Base-by-base conservation (phyloP, 2,113 vertebrate genomes). In the Danio rerio region DNA sequence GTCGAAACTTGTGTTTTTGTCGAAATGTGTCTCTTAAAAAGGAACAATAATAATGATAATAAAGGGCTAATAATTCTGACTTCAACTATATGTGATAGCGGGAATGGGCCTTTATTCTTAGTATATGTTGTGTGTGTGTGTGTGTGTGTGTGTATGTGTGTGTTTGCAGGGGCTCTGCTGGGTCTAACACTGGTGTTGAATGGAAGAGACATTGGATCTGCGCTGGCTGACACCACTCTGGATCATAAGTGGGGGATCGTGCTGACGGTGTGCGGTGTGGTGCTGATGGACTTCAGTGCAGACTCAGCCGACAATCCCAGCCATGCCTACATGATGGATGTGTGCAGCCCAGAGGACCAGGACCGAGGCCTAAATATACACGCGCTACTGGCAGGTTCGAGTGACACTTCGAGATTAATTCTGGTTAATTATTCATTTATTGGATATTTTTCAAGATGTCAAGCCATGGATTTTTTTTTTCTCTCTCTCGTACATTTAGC, bases 271-370 rank as follows among this genome's bases (percentile, higher is more conserved):
- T 98, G 97, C 0, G 98, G 98, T 0, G 97, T 98, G 84, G 96
- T 98, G 63, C 93, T 99, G 75, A 97, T 98, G 98, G 97, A 99
- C 91, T 98, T 99, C 92, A 98, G 97, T 0, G 98, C 98, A 0
- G 97, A 99, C 91, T 99, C 98, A 0, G 97, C 97, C 0, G 98
- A 99, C 86, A 99, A 96, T 87, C 98, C 98, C 6, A 98, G 96
- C 84, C 98, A 99, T 0, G 97, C 97, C 31, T 99, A 99, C 91
- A 99, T 99, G 97, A 99, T 99, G 97, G 98, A 99, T 2, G 97
- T 99, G 5, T 99, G 98, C 86, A 92, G 96, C 86, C 97, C 98
- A 0, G 94, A 93, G 21, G 98, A 99, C 89, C 98, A 99, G 89
- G 98, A 99, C 88, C 91, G 97, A 0, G 98, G 97, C 5, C 94